Base-by-base conservation (phyloP, 2,888 invertebrate genomes). In the Noctua janthina region DNA sequence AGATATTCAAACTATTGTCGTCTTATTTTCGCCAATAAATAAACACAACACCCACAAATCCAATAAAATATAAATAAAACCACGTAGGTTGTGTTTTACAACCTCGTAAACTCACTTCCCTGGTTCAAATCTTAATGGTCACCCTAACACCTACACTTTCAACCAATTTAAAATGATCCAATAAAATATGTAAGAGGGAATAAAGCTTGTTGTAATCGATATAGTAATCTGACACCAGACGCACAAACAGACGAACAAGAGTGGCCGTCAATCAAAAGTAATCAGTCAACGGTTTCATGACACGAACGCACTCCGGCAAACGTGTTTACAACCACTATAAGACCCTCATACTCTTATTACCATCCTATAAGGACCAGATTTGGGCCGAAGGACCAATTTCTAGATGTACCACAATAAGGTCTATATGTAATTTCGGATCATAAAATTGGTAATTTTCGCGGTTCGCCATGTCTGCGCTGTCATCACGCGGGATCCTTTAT, bases 401-500 rank as follows among this genome's bases (percentile, higher is more conserved):
- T 71, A 69, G 20, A 46, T 54, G 67, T 35, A 76, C 69, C 76
- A 43, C 49, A 29, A 20, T n/a, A 68, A 75, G 71, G 84, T 84
- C 72, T 88, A 87, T 87, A 86, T 92, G 91, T 91, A 94, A 94
- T 94, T 94, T 94, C 62, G 90, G 90, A 87, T 93, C 93, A 90
- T 94, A 94, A 94, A 93, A 93, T 92, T 88, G 88, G 91, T 90
- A 91, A 93, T 93, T 93, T 92, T 90, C 87, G 89, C 90, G 87
- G 87, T 86, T 84, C 85, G 87, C 79, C 78, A 88, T 90, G 89
- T 88, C 91, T 92, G 90, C 91, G 92, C 94, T 94, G 95, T 95
- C 94, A 94, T 95, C 95, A 94, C 89, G 90, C 84, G 84, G 88
- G 85, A 87, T 86, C 88, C 89, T 94, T 95, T 94, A 94, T 93